A percentile compares a stretch with the other conserved stretches of the same genome.
Evolutionary conservation across 2,113 vertebrate genomes (phyloP).

Genomic region (Tychaedon coryphoeus): DNA sequence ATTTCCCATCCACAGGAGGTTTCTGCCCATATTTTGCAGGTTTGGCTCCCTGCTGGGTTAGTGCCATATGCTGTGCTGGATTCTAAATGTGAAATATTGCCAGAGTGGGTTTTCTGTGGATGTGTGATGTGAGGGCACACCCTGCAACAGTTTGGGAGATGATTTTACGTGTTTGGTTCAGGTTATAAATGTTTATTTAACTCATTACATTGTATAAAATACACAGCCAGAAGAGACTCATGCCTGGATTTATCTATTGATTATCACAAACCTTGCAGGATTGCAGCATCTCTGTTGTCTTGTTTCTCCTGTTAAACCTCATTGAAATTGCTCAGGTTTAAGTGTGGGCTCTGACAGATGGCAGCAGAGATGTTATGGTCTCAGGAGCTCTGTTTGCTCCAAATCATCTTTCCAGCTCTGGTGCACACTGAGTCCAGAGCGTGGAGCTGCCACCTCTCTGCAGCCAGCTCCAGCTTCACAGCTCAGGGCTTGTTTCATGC

Average conservation of each 20-base stretch:
- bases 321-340: accelerated
- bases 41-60: background rate
- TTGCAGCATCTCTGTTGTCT: background rate
- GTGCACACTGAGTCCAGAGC: background rate
- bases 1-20: background rate
- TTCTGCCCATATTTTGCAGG: background rate
- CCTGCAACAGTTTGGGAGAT: background rate
- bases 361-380: background rate
- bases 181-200: background rate
- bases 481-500: background rate
- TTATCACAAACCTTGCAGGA: background rate
- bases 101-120: background rate
- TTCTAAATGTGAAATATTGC: background rate
- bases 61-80: background rate
- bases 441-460: background rate
- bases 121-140: background rate
- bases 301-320: background rate
- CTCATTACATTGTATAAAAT: background rate
- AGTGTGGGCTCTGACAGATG: background rate
- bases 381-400: background rate
- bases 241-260: background rate
- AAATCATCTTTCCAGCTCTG: background rate
- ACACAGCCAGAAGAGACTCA: background rate
- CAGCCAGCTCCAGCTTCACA: background rate
- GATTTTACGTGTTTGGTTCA: background rate